These are phyloP conservation scores for Coluber constrictor DNA, from an alignment of 2,797 vertebrate species.

Conservation along the genomic window DNA sequence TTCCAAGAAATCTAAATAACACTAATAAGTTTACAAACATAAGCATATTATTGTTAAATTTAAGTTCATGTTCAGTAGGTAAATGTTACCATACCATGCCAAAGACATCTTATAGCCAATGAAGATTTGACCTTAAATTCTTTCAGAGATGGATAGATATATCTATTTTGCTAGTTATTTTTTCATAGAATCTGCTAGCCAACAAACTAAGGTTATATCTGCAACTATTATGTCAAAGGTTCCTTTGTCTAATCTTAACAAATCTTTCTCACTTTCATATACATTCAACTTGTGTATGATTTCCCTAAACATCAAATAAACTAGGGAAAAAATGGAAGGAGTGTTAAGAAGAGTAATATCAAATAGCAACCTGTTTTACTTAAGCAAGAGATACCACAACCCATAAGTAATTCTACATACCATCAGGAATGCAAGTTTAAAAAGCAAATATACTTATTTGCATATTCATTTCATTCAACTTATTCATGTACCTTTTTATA, in stretches of 20 bases:
- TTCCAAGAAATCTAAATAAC: conserved; percentile 70
- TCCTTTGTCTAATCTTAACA: conserved; percentile 16
- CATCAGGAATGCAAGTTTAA: conserved; percentile 14
- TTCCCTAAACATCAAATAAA: background rate
- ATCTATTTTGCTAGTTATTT: conserved; percentile 55
- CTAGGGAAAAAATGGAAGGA: conserved; percentile 22
- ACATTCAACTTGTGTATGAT: conserved; percentile 33
- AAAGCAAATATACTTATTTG: conserved; percentile 17
- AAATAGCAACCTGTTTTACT: conserved; percentile 9
- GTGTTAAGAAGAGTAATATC: background rate
- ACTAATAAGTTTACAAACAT: conserved; percentile 73
- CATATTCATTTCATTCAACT: background rate
- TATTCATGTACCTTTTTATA: conserved; percentile 1
- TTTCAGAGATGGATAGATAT: conserved; percentile 68
- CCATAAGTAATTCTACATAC: conserved; percentile 9
- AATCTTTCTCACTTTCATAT: background rate
- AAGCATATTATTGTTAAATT: conserved; percentile 71
- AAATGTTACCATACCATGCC: conserved; percentile 72
- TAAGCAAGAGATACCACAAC: conserved; percentile 4
- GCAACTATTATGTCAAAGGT: conserved; percentile 25
- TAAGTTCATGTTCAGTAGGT: conserved; percentile 76
- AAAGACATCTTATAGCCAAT: conserved; percentile 68
- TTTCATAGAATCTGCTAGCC: conserved; percentile 47
- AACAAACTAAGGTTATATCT: conserved; percentile 49
- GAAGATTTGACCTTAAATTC: conserved; percentile 70